Base-by-base conservation (phyloP, 2,888 invertebrate genomes). In the Pyrgus malvae region DNA sequence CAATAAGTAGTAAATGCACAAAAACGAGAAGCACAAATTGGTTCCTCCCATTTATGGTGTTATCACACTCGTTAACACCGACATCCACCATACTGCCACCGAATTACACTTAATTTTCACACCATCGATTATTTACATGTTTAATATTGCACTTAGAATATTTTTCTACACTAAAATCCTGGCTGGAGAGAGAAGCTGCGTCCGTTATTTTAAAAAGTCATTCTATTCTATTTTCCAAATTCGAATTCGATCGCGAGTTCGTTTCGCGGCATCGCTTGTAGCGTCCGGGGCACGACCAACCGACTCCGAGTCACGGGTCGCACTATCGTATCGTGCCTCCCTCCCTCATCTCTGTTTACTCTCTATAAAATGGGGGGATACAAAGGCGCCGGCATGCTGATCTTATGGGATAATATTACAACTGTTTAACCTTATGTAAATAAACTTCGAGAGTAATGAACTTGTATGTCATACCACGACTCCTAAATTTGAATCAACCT, bases 41-140 rank as follows among this genome's bases (percentile, higher is more conserved):
- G 82, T 83, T 88, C 82, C 80, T 87, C 74, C 89, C 89, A 82
- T 85, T 83, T 77, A 83, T 74, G 79, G 81, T 85, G 81, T 83
- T 83, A 83, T 87, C 80, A 79, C 87, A 87, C 80, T 86, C 83
- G 81, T 84, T 88, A 81, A 80, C 86, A 89, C 88, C 83, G 78
- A 78, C 83, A 88, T 84, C 80, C 84, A 90, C 87, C 89, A 90
- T 90, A 80, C 89, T 90, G 89, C 83, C 87, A 83, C 87, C 68
- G 70, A 79, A 78, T 82, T 75, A 78, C 79, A 72, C 77, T 69
- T 70, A 76, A 78, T 81, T 79, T 73, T 77, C 77, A 80, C 83
- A 79, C 78, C 80, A 78, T 74, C 70, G 71, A 73, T 78, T 79
- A 77, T 69, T 87, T 84, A 89, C 89, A 87, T 88, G 73, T 78